Conservation (phyloP, 2,113 vertebrate species). For the Meriones unguiculatus region DNA sequence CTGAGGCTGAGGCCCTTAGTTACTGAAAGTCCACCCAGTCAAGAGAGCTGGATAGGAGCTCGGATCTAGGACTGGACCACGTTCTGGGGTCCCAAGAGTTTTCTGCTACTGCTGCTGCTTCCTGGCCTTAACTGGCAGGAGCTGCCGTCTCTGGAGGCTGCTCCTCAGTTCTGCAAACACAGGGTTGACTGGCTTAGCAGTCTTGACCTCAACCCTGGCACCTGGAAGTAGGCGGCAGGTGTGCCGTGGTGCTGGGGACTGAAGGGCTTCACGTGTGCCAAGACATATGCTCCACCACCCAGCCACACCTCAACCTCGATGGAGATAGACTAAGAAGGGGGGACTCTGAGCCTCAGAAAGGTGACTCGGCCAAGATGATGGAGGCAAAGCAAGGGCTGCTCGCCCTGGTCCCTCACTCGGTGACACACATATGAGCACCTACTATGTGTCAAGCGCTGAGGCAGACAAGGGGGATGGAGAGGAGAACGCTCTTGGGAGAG, state of each 20-base stretch:
- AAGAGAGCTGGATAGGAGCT: not conserved
- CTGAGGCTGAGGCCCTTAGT: not conserved
- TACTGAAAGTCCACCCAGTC: not conserved
- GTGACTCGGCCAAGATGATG: too few species aligned
- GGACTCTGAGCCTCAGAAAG: not conserved
- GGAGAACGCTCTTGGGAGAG: not conserved
- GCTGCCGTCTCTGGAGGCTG: not conserved
- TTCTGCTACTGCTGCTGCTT: not conserved
- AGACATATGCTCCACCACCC: not conserved
- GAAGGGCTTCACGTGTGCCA: not conserved
- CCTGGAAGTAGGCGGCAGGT: not conserved
- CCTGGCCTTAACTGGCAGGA: not conserved
- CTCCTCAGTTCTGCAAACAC: not conserved
- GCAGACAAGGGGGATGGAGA: not conserved
- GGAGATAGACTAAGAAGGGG: not conserved
- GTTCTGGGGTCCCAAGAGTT: not conserved
- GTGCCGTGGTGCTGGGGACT: not conserved
- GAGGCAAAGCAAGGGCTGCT: not conserved
- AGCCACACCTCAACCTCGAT: not conserved
- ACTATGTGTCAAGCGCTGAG: not conserved
- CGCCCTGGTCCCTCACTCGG: rapidly evolving
- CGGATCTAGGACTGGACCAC: not conserved
- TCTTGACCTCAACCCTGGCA: too few species aligned
- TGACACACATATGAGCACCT: too few species aligned
- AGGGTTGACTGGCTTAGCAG: not conserved